Conservation (phyloP, 2,888 invertebrate genomes). For the Ecdyonurus torrentis region DNA sequence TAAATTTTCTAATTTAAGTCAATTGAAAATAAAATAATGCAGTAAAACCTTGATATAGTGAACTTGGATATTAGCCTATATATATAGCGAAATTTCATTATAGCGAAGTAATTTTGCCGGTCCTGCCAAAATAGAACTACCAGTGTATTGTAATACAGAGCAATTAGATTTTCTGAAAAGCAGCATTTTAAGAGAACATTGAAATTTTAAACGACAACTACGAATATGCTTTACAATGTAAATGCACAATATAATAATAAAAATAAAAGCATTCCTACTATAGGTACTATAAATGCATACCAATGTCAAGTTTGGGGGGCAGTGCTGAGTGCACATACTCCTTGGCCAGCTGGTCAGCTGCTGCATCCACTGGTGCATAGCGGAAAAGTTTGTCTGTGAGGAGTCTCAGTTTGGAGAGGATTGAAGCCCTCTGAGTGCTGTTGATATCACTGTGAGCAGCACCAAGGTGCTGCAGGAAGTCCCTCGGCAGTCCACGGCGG, state of each 20-base stretch:
- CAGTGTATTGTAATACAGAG: no score
- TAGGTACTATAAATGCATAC: no score
- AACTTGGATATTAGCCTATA: no score
- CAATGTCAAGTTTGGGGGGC: conserved; percentile 66
- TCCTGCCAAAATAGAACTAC: no score
- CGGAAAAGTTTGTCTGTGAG: conserved; percentile 41
- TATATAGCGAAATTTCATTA: no score
- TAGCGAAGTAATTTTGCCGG: no score
- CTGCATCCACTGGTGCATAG: conserved; percentile 49
- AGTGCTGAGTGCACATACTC: conserved; percentile 71
- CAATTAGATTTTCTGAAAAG: no score
- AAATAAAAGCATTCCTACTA: no score
- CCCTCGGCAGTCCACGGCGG: conserved; percentile 60
- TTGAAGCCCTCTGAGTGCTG: conserved; percentile 26
- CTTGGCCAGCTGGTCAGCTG: conserved; percentile 74
- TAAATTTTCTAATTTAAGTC: no score
- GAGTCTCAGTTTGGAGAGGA: conserved; percentile 33
- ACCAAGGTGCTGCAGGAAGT: conserved; percentile 61
- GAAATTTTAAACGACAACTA: neutral
- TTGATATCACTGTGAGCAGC: conserved; percentile 33
- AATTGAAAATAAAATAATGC: no score
- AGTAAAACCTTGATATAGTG: no score
- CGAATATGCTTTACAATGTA: neutral
- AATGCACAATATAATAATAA: no score
- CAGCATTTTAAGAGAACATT: neutral